A percentile compares a stretch with the other conserved stretches of the same genome.
Conservation (phyloP, 2,888 invertebrate species). For the Ischnus inquisitorius region DNA sequence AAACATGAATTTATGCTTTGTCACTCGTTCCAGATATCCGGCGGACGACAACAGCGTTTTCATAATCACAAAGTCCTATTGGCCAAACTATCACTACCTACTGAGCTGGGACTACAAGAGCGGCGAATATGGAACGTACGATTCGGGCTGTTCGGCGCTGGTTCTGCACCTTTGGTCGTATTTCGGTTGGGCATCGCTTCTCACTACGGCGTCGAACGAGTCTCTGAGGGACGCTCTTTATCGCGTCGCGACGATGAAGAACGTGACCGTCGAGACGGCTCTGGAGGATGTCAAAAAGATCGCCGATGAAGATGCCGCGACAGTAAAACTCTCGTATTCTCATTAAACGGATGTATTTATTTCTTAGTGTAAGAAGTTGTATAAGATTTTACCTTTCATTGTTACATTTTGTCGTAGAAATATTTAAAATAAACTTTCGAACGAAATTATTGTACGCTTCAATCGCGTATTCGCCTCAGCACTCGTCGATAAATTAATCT, state of each 20-base stretch:
- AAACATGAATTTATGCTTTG: not conserved
- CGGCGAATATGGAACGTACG: conserved; percentile 93
- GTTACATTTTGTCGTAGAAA: not conserved
- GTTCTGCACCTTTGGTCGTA: conserved; percentile 91
- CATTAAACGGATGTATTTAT: conserved; percentile 66
- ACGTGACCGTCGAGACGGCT: conserved; percentile 77
- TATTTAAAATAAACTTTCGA: no score
- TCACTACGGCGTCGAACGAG: conserved; percentile 89
- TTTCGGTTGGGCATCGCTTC: conserved; percentile 88
- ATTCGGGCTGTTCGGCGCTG: conserved; percentile 89
- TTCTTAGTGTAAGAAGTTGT: not conserved
- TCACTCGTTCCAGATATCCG: conserved; percentile 87
- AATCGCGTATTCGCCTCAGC: no score
- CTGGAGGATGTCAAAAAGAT: conserved; percentile 76
- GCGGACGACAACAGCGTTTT: conserved; percentile 92
- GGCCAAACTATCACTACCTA: conserved; percentile 94
- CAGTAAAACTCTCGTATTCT: conserved; percentile 72
- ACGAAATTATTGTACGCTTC: no score
- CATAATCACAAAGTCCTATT: conserved; percentile 91
- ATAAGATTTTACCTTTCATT: not conserved
- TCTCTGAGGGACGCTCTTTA: conserved; percentile 89
- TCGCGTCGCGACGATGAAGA: conserved; percentile 84
- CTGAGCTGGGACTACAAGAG: conserved; percentile 93
- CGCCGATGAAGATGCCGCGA: conserved; percentile 74
- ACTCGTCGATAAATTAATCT: no score